Conservation (phyloP, 2,888 invertebrate genomes). For the Ophion ventricosus region DNA sequence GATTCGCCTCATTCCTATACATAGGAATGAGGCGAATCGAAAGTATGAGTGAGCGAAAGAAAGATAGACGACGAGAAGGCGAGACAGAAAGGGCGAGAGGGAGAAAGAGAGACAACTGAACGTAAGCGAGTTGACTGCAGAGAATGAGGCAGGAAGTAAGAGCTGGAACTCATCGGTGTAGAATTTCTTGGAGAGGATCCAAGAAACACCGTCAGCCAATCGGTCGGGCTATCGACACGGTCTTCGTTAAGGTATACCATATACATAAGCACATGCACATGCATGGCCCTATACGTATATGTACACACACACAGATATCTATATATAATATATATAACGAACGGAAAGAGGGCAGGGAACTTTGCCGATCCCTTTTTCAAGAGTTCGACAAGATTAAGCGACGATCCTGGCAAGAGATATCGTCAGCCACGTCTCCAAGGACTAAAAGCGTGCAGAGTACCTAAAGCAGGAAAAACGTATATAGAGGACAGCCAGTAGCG, state of each 20-base stretch:
- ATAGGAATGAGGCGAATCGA: slow-evolving; percentile 36
- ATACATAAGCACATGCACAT: slow-evolving; percentile 20
- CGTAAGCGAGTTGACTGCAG: slow-evolving; percentile 33
- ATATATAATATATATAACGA: slow-evolving; percentile 30
- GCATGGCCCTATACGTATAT: neutral
- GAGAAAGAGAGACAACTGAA: slow-evolving; percentile 30
- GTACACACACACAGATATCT: slow-evolving; percentile 8
- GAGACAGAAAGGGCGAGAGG: neutral
- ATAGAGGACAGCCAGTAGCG: slow-evolving; percentile 17
- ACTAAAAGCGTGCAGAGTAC: slow-evolving; percentile 47
- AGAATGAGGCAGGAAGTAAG: slow-evolving; percentile 26
- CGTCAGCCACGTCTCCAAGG: slow-evolving; percentile 58
- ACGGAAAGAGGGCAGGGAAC: slow-evolving; percentile 38
- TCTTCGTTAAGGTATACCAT: slow-evolving; percentile 58
- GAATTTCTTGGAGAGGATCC: slow-evolving; percentile 61
- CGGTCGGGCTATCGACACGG: slow-evolving; percentile 60
- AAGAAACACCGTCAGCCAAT: slow-evolving; percentile 66
- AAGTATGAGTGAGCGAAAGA: slow-evolving; percentile 26
- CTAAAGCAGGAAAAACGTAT: slow-evolving; percentile 24
- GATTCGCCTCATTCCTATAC: too few relatives aligned
- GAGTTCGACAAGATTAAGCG: slow-evolving; percentile 66
- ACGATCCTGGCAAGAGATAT: slow-evolving; percentile 61
- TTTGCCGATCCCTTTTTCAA: slow-evolving; percentile 57
- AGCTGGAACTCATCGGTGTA: slow-evolving; percentile 56
- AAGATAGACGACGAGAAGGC: neutral